Base-by-base conservation (phyloP, 1,140 invertebrate genomes). In the Caligus rogercresseyi region DNA sequence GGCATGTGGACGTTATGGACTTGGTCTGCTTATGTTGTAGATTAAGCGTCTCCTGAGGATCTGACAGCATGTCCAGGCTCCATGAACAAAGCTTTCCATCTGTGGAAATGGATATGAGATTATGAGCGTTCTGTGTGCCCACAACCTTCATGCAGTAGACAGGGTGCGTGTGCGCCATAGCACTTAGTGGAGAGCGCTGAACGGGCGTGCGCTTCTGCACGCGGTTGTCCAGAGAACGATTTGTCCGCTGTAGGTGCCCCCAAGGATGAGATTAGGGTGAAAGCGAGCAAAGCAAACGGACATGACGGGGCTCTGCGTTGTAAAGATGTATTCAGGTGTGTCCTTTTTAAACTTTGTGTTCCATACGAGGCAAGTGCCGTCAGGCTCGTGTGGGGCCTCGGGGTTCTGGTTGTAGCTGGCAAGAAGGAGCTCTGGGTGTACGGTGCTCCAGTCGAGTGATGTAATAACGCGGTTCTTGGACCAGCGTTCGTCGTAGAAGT, bases 121-220 rank as follows among this genome's bases (percentile, higher is more conserved):
- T 98, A 75, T 98, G 94, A 3, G 94, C 93, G 76, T 99, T 98
- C 77, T 95, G 91, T 13, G 93, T 95, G 60, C 95, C 95, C 11
- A 98, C 91, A 53, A 98, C 92, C 68, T 84, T 87, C 65, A 98
- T 78, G 74, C 92, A 96, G 75, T 96, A 97, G 0, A 98, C 90
- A 19, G 93, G 92, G 75, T 97, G 92, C 20, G 93, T 97, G 73
- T 98, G 93, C 14, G 92, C 90, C 7, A 83, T 79, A 1, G 92
- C 89, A 7, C 90, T 94, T 0, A 98, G 75, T 0, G 93, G 92
- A 21, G 90, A 96, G 16, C 93, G 80, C 72, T 97, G 93, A 61
- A 98, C 86, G 0, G 95, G 95, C 0, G 92, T 97, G 65, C 91
- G 80, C 71, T 98, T 98, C 71, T 95, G 91, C 0, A 89, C 89